Base-by-base conservation (phyloP, 1,140 invertebrate species). In the Chironomus striatipennis region DNA sequence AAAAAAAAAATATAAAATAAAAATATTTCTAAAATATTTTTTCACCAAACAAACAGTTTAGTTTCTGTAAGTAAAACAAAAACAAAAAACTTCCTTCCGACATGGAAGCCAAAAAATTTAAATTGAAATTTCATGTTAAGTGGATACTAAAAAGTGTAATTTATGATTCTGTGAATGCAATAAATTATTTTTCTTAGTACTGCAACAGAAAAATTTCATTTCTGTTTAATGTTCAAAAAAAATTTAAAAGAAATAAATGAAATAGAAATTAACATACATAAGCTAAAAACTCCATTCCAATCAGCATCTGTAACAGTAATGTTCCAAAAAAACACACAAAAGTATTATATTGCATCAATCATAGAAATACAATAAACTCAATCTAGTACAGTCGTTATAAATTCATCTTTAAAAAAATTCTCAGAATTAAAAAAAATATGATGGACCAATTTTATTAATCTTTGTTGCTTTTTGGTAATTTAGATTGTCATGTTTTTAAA, bases 211-310 rank as follows among this genome's bases (percentile, higher is more conserved):
- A n/a, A 57, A 57, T 57, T 57, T 57, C 47, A 57, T 57, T 57
- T 34, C 47, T n/a, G n/a, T 57, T 57, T 57, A 57, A 57, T 57
- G n/a, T 57, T 57, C 12, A 57, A 57, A 57, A 57, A n/a, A n/a
- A n/a, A n/a, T n/a, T n/a, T n/a, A n/a, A n/a, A n/a, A n/a, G n/a
- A n/a, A n/a, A n/a, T n/a, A n/a, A 12, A 57, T 57, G n/a, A 12
- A 57, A n/a, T n/a, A 57, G 47, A 34, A 34, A 34, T 34, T 34
- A 34, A 34, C 24, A 34, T 34, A 34, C 24, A 34, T 34, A 34
- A 34, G 24, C 24, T 34, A 34, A 34, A 34, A 34, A 34, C 24
- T 34, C 24, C 24, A 34, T 34, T 34, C 24, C 24, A 34, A 34
- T 34, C 47, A 57, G 47, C 47, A 57, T 57, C n/a, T 57, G 24